Base-by-base conservation (phyloP, 2,113 vertebrate genomes). In the Phoenicopterus ruber region DNA sequence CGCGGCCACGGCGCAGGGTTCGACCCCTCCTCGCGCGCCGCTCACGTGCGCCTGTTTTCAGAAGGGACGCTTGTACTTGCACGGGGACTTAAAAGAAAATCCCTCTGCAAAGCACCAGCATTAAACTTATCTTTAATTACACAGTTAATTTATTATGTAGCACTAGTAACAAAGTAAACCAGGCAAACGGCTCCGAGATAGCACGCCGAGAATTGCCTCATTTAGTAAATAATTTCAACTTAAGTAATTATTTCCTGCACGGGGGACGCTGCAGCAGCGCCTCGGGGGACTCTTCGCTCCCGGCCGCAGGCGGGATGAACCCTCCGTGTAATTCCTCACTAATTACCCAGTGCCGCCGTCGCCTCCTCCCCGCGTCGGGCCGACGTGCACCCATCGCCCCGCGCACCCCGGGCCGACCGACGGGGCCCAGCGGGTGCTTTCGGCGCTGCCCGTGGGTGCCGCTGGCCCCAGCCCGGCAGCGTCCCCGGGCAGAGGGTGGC, bases 171-270 rank as follows among this genome's bases (percentile, higher is more conserved):
- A 93, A 95, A 97, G 94, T 25, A n/a, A 98, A 84, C 69, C 12
- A 36, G 91, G 79, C 90, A 85, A 97, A 88, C 38, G 29, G 95
- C 91, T 94, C 63, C 2, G 18, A 94, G 96, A 93, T 81, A 95
- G 65, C 95, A 86, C 81, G 59, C 79, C 11, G 79, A 88, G 92
- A 97, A 97, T 77, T 78, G 92, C 96, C 96, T 98, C 97, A 93
- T 98, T 98, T 97, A 93, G 95, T 96, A 98, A 98, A 98, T 97
- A 98, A 97, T 97, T 98, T 96, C 90, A 84, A 95, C 40, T 49
- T 69, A 28, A 93, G 88, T 96, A 96, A 98, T 97, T 98, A 98
- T 98, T 97, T 98, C 94, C 92, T 76, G 84, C 90, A 84, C 87
- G 54, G 62, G 72, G 91, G 66, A 81, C 3, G 44, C 87, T 80